Base-by-base conservation (phyloP, 2,888 invertebrate species). In the Lepeophtheirus nordmannii region DNA sequence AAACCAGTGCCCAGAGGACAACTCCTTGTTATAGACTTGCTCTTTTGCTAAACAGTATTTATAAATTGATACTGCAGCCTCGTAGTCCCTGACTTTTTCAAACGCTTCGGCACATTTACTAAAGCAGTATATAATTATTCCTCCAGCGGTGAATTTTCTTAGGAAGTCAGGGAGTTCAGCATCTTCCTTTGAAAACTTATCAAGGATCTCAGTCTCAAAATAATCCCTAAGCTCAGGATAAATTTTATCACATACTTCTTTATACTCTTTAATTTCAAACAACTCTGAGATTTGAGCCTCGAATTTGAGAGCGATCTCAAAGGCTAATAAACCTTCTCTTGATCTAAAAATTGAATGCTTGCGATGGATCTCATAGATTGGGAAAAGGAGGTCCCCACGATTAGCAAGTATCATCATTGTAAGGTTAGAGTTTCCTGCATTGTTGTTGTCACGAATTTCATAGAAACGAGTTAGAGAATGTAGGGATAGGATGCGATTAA, bases 61-160 rank as follows among this genome's bases (percentile, higher is more conserved):
- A 0, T 85, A 74, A 53, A 82, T 76, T 0, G 78, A 74, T 30
- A 82, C 75, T 0, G 83, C 82, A 3, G 78, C 73, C 1, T 70
- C 70, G 69, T 78, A 80, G 14, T 41, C 72, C 68, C 75, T 76
- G 57, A 74, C 69, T 56, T 75, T 74, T 70, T 81, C 79, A 10
- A 78, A 72, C 10, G 77, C 73, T 61, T 79, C 78, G 2, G 79
- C 76, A 17, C 77, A 76, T 64, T 74, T 72, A 69, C 72, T 75
- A 22, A 77, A 69, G 58, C 76, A 72, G 53, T 78, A 73, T 1
- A 74, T 71, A 65, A 76, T 74, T 5, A 78, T 74, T 67, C 77
- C 76, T 0, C 80, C 77, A 0, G 82, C 80, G 0, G 84, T 82
- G 73, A 78, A 85, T 38, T 78, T 75, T 9, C 81, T 77, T 22